A percentile compares a stretch with the other conserved stretches of the same genome.
Evolutionary conservation across 1,140 invertebrate species (phyloP).

Genomic region (Battus philenor): DNA sequence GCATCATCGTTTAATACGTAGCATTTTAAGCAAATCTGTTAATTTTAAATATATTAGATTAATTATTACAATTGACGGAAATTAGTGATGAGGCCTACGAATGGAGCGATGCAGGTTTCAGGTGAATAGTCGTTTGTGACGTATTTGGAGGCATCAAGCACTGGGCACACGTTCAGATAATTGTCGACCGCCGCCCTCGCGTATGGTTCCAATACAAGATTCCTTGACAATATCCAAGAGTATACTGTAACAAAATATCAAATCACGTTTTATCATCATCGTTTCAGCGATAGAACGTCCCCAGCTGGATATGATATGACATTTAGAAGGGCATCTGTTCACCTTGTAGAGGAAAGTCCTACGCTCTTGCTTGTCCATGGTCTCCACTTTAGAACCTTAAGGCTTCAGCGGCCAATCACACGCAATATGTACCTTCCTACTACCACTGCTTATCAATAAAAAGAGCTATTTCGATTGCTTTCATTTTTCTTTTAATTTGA

Average conservation of each 20-base stretch:
- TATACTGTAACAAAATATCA: conserved; percentile 7
- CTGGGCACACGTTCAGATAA: neutral
- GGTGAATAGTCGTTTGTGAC: neutral
- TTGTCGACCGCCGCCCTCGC: neutral
- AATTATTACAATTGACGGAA: too few species aligned
- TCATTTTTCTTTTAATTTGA: too few species aligned
- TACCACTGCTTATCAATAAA: too few species aligned
- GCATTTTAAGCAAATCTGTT: too few species aligned
- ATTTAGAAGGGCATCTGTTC: neutral
- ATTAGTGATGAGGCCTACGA: neutral
- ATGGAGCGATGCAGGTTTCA: neutral
- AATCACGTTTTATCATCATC: neutral
- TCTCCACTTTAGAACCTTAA: neutral
- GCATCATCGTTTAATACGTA: too few species aligned
- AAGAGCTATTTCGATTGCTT: too few species aligned
- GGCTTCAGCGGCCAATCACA: neutral
- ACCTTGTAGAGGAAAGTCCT: neutral
- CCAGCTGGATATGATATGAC: too few species aligned
- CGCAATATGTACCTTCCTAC: too few species aligned
- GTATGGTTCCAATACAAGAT: neutral
- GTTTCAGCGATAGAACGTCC: too few species aligned
- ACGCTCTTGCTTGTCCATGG: neutral
- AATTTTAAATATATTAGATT: too few species aligned
- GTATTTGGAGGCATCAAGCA: neutral
- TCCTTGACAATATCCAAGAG: conserved; percentile 4